These are phyloP conservation scores for Myrmecobius fasciatus DNA, from an alignment of 2,113 vertebrate species.

Conservation along the genomic window DNA sequence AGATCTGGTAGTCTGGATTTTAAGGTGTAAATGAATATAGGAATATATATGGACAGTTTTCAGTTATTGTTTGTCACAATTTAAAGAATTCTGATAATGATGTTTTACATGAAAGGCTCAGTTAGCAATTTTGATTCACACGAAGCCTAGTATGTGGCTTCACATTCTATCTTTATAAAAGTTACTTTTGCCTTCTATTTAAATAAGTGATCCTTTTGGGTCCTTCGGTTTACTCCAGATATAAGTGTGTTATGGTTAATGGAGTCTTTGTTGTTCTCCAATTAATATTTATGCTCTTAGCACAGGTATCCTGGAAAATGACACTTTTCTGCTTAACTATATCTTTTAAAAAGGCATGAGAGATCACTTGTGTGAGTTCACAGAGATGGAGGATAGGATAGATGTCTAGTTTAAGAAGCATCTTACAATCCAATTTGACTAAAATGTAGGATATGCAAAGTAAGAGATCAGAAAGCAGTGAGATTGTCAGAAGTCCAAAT, in stretches of 20 bases:
- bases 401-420: background rate
- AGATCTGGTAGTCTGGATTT: background rate
- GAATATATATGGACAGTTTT: background rate
- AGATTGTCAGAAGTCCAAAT: background rate
- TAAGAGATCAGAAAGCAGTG: background rate
- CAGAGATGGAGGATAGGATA: background rate
- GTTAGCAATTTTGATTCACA: background rate
- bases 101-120: background rate
- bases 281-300: background rate
- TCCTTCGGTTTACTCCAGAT: background rate
- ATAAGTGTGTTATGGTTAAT: background rate
- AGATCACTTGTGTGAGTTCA: background rate
- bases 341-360: background rate
- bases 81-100: background rate
- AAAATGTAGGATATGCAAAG: background rate
- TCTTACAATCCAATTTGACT: background rate
- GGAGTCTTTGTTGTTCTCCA: background rate
- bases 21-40: background rate
- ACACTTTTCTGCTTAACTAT: background rate
- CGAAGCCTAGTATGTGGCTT: background rate
- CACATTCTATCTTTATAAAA: background rate
- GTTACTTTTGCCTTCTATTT: background rate
- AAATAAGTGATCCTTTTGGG: background rate
- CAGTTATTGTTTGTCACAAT: background rate
- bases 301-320: background rate